Evolutionary conservation across 1,140 invertebrate species (phyloP), one percentile per base, ranked within the genome.

Genomic region (Drosophila navojoa): DNA sequence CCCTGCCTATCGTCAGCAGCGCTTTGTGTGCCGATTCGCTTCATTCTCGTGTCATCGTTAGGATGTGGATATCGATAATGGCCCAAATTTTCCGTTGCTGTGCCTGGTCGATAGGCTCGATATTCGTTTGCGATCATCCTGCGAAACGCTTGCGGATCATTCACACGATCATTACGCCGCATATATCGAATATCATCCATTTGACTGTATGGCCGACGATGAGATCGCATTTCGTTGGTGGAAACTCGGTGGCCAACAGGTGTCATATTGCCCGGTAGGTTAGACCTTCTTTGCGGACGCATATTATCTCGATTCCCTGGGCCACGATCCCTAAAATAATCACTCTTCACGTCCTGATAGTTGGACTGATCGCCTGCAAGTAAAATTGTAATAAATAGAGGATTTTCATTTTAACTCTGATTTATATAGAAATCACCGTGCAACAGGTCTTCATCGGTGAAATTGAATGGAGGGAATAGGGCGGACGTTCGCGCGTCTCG

Each of bases 401-500:
- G 2, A 7, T 9, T n/a, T 13, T 42, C 5, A 42, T 44, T 15
- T n/a, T 2, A 4, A 13, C 11, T 11, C 4, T 13, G 5, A 35
- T 35, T 13, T 38, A 3, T 11, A 38, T 38, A 4, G 9, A 7
- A 7, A 6, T 45, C 15, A 72, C 70, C 70, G 50, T 19, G 35
- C 5, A 19, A 4, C n/a, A 9, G 11, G 16, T 42, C 44, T 19
- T 16, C 29, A 11, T 71, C 66, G 19, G 10, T 4, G 29, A 11
- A 29, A 19, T 62, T 15, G 29, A 62, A 74, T 5, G 71, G 71
- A 5, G 71, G 71, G n/a, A 74, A 70, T 6, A 52, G 5, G 19
- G 71, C 71, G 13, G 71, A 74, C 10, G 71, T 74, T 5, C 58
- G 57, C 0, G 50, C 64, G 57, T 74, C 71, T 2, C 10, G 15